Percentiles rank a stretch among this genome's conserved stretches.
Conservation (phyloP, 2,888 invertebrate genomes). For the Agriopis marginaria region DNA sequence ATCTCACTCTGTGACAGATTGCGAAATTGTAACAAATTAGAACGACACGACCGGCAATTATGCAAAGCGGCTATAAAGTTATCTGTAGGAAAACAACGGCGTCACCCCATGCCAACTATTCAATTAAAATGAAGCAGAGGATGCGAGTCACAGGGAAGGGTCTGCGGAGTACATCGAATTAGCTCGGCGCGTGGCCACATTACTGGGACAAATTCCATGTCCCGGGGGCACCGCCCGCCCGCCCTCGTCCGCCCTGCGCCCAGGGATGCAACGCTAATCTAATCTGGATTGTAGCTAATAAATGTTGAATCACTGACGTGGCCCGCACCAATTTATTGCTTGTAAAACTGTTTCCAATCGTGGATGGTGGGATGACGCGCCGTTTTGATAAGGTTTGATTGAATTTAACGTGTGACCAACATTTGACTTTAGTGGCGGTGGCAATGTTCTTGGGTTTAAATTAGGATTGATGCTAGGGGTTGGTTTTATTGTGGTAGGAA, state of each 20-base stretch:
- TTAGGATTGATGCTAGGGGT: constrained; percentile 47
- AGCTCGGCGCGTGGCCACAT: constrained; percentile 84
- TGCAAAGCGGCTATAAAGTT: constrained; percentile 83
- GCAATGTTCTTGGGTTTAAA: constrained; percentile 53
- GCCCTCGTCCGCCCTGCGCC: constrained; percentile 40
- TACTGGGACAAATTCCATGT: constrained; percentile 82
- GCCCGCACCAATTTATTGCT: constrained; percentile 83
- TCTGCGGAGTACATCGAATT: constrained; percentile 75
- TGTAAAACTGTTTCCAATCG: constrained; percentile 87
- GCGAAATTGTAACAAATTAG: constrained; percentile 81
- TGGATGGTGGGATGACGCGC: constrained; percentile 74
- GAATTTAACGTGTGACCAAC: constrained; percentile 78
- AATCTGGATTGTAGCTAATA: constrained; percentile 86
- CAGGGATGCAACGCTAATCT: constrained; percentile 84
- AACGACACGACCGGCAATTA: constrained; percentile 76
- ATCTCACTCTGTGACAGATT: constrained; percentile 71
- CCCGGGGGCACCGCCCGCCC: constrained; percentile 66
- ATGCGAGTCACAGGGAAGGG: constrained; percentile 83
- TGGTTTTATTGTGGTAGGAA: constrained; percentile 16
- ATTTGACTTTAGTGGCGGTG: constrained; percentile 57
- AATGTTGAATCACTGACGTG: constrained; percentile 81
- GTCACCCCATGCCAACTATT: constrained; percentile 79
- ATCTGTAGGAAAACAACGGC: constrained; percentile 81
- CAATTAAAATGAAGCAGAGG: constrained; percentile 84
- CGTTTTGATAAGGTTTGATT: constrained; percentile 74